Conservation (phyloP, 2,888 invertebrate genomes). For the Candidula unifasciata region DNA sequence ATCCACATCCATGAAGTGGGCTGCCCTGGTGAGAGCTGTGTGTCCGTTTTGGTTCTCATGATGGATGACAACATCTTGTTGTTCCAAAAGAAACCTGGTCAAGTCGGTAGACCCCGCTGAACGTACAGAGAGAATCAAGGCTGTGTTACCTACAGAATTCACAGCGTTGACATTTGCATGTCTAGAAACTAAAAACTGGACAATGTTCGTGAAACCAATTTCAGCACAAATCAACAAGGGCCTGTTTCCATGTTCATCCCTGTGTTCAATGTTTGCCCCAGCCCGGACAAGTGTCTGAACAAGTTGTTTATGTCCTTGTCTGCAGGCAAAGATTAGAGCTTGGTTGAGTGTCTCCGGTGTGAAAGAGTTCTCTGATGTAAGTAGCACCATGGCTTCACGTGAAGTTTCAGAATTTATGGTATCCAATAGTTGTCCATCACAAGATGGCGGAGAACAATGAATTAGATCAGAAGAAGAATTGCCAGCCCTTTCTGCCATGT, state of each 20-base stretch:
- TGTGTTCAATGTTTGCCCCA: neutral
- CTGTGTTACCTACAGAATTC: conserved; percentile 1
- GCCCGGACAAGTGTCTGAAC: neutral
- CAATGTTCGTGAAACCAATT: neutral
- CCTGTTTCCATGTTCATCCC: neutral
- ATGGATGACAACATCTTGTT: neutral
- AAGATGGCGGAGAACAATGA: too few species aligned
- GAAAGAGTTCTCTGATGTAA: too few species aligned
- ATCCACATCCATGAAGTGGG: neutral
- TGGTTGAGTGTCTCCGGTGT: neutral
- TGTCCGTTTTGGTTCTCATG: neutral
- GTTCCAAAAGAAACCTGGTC: neutral
- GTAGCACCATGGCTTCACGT: too few species aligned
- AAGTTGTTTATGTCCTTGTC: neutral
- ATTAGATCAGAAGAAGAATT: too few species aligned
- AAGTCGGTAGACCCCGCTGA: neutral
- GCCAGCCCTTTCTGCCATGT: too few species aligned
- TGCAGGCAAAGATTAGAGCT: neutral
- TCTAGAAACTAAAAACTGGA: neutral
- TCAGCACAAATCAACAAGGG: conserved; percentile 14
- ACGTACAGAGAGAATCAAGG: neutral
- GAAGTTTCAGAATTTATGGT: too few species aligned
- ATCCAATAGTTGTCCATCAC: too few species aligned
- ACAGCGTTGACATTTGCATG: neutral
- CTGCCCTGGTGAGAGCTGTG: neutral